Percentiles rank a stretch among this genome's conserved stretches.
Evolutionary conservation across 2,888 invertebrate species (phyloP).

Genomic region (Merodon equestris): DNA sequence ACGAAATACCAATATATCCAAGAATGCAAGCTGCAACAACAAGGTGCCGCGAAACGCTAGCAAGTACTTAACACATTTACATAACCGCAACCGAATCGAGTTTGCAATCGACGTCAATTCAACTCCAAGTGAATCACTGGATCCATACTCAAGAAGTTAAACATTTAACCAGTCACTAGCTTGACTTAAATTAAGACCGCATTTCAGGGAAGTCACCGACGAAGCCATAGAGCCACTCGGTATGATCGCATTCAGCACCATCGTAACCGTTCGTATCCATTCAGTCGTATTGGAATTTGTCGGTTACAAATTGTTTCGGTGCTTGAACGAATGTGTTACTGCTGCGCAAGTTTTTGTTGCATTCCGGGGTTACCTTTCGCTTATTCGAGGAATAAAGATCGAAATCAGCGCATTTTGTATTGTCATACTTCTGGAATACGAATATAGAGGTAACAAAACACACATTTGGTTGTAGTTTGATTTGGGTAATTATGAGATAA

Average conservation of each 20-base stretch:
- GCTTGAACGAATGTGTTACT: neutral
- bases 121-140: too few relatives aligned
- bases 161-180: too few relatives aligned
- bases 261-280: too few relatives aligned
- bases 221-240: conserved; percentile 10
- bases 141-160: too few relatives aligned
- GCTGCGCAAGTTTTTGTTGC: neutral
- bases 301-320: conserved; percentile 33
- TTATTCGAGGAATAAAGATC: too few relatives aligned
- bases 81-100: too few relatives aligned
- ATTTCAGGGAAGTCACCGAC: conserved; percentile 50
- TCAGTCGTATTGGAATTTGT: conserved; percentile 15
- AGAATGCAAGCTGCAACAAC: too few relatives aligned
- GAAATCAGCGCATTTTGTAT: conserved; percentile 16
- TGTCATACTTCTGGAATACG: conserved; percentile 19
- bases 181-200: conserved; percentile 14
- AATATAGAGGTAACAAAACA: neutral
- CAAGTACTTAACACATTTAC: too few relatives aligned
- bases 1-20: too few relatives aligned
- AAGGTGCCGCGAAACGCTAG: neutral
- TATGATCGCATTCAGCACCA: too few relatives aligned
- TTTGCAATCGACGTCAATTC: too few relatives aligned
- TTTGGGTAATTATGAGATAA: conserved; percentile 30
- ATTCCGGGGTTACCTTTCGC: too few relatives aligned
- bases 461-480: conserved; percentile 9